Base-by-base conservation (phyloP, 2,888 invertebrate species). In the Callyntrura sp. region DNA sequence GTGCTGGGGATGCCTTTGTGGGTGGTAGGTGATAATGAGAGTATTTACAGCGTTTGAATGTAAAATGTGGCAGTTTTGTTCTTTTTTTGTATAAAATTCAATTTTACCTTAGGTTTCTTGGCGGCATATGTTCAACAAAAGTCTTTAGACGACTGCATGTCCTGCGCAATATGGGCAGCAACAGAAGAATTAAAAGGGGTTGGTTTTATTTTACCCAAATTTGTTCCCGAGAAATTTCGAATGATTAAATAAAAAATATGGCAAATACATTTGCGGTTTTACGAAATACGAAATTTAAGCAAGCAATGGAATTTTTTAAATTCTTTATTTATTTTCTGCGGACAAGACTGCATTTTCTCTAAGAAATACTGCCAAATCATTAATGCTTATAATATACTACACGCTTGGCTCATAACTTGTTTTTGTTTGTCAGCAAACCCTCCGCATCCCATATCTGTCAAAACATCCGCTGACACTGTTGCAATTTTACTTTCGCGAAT, bases 1-100 rank as follows among this genome's bases (percentile, higher is more conserved):
- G 99, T 4, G 99, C 99, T 81, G 99, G 99, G 0, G 99, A 99
- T 95, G 99, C 99, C 0, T 99, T 99, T 95, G 97, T 98, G 60
- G 99, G 99, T 92, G 99, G 96, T 96, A 92, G 90, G 35, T 0
- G 90, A 55, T 89, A n/a, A n/a, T n/a, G n/a, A n/a, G n/a, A n/a
- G n/a, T n/a, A n/a, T n/a, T n/a, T n/a, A n/a, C n/a, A n/a, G n/a
- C n/a, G n/a, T n/a, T n/a, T n/a, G n/a, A n/a, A 28, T 28, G 11
- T 48, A 2, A 17, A 35, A 43, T 65, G 6, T n/a, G n/a, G n/a
- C n/a, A 25, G 65, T 12, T 25, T 25, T 6, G 6, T 65, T 65
- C 4, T 23, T 70, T n/a, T 28, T n/a, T n/a, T n/a, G n/a, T n/a
- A n/a, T n/a, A n/a, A n/a, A 11, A 6, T 5, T 25, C 14, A 76